Base-by-base conservation (phyloP, 2,888 invertebrate genomes). In the Brachyptera risi region DNA sequence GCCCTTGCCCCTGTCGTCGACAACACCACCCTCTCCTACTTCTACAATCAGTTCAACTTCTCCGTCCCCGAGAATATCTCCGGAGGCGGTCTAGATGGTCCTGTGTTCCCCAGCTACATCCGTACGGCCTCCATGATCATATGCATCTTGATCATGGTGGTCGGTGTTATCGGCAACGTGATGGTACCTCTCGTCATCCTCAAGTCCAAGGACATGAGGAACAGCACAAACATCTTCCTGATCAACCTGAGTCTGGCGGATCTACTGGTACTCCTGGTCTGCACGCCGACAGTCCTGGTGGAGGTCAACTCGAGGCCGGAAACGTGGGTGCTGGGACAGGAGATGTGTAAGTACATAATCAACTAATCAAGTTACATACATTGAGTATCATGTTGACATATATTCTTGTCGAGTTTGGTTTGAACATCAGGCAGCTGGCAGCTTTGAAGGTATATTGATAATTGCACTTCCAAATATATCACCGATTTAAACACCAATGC, bases 321-420 rank as follows among this genome's bases (percentile, higher is more conserved):
- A 74, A 88, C 92, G 1, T 96, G 96, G 96, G 86, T 92, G 66
- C 83, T 96, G 58, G 96, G 96, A 47, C 88, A 88, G 72, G 87
- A 89, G 73, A 85, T 96, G 85, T 96, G 96, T 96, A 80, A 93
- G 96, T 93, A 74, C n/a, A n/a, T n/a, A n/a, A n/a, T n/a, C n/a
- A n/a, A n/a, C n/a, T n/a, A n/a, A n/a, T n/a, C n/a, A n/a, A n/a
- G n/a, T n/a, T n/a, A n/a, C n/a, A n/a, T n/a, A n/a, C n/a, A n/a
- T n/a, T n/a, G n/a, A n/a, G n/a, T n/a, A n/a, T n/a, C n/a, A n/a
- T n/a, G n/a, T n/a, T n/a, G n/a, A n/a, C n/a, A n/a, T n/a, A n/a
- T n/a, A n/a, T n/a, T n/a, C n/a, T n/a, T n/a, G n/a, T n/a, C n/a
- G n/a, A n/a, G n/a, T n/a, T n/a, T n/a, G n/a, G n/a, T n/a, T n/a